A percentile compares a stretch with the other conserved stretches of the same genome.
These are phyloP conservation scores for Drosophila melanosoma DNA, from an alignment of 2,888 invertebrate species.

Conservation along the genomic window DNA sequence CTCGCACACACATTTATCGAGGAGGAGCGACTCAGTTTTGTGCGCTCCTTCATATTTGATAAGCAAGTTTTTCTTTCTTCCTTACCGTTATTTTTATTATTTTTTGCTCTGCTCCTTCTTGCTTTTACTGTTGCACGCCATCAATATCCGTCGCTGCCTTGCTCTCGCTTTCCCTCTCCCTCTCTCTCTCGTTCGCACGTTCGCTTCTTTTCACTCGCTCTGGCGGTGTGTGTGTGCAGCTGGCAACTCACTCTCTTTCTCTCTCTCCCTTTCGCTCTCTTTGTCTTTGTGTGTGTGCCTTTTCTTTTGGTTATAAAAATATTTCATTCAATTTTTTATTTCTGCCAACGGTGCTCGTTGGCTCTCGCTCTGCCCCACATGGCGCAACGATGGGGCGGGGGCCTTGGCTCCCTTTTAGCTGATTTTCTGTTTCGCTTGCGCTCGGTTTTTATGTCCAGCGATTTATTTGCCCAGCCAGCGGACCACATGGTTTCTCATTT, in stretches of 20 bases:
- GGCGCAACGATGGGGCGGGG: slow-evolving; percentile 21
- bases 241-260: slow-evolving; percentile 1
- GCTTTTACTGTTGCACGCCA: slow-evolving; percentile 63
- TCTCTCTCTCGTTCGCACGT: slow-evolving; percentile 1
- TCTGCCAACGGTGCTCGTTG: slow-evolving; percentile 50
- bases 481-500: slow-evolving; percentile 78
- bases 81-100: slow-evolving; percentile 19
- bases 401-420: slow-evolving; percentile 34
- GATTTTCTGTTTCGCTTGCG: slow-evolving; percentile 59
- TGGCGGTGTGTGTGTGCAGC: neutral
- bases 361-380: slow-evolving; percentile 38
- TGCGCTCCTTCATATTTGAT: slow-evolving; percentile 80
- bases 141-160: slow-evolving; percentile 66
- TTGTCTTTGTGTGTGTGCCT: slow-evolving; percentile 8
- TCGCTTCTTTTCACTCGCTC: slow-evolving; percentile 1
- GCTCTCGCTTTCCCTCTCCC: slow-evolving; percentile 10
- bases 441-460: slow-evolving; percentile 71
- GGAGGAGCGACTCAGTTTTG: slow-evolving; percentile 63
- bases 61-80: slow-evolving; percentile 66
- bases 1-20: neutral
- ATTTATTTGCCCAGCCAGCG: slow-evolving; percentile 74
- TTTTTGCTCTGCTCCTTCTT: slow-evolving; percentile 30
- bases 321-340: slow-evolving; percentile 81
- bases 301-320: slow-evolving; percentile 79
- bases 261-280: slow-evolving; percentile 11